A percentile compares a stretch with the other conserved stretches of the same genome.
Conservation (phyloP, 92 coral and sea anemone genomes). For the Plumapathes pennacea region DNA sequence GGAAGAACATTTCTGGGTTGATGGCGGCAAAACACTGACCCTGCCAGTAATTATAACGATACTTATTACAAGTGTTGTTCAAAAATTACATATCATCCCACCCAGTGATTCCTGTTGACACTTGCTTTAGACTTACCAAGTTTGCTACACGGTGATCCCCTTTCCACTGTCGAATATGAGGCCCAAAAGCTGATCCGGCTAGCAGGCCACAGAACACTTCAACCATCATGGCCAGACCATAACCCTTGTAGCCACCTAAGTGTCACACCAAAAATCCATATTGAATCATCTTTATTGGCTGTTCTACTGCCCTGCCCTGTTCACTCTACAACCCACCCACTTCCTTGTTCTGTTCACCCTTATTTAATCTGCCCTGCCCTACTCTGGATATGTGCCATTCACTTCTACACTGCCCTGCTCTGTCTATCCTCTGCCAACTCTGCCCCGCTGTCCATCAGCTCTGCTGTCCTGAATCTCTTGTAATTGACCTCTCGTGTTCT, state of each 20-base stretch:
- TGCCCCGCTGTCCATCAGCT: too few relatives aligned
- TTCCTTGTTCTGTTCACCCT: not conserved
- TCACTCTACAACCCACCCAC: not conserved
- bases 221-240: slow-evolving; percentile 95
- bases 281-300: not conserved
- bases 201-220: slow-evolving; percentile 90
- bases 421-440: too few relatives aligned
- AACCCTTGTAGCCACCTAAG: slow-evolving; percentile 97
- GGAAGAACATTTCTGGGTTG: slow-evolving; percentile 83
- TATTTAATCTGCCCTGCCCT: not conserved
- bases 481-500: too few relatives aligned
- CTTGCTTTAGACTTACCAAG: slow-evolving; percentile 57
- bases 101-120: not conserved
- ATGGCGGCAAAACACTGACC: slow-evolving; percentile 96
- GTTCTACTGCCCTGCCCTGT: not conserved
- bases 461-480: too few relatives aligned
- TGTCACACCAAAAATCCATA: not conserved
- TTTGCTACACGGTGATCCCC: slow-evolving; percentile 81
- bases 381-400: too few relatives aligned
- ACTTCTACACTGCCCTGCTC: too few relatives aligned
- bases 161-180: slow-evolving; percentile 78
- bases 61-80: too few relatives aligned
- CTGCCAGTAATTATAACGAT: slow-evolving; percentile 44
- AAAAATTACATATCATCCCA: not conserved
- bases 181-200: slow-evolving; percentile 91